Evolutionary conservation across 2,888 invertebrate genomes (phyloP).

Genomic region (Hypercompe scribonia): DNA sequence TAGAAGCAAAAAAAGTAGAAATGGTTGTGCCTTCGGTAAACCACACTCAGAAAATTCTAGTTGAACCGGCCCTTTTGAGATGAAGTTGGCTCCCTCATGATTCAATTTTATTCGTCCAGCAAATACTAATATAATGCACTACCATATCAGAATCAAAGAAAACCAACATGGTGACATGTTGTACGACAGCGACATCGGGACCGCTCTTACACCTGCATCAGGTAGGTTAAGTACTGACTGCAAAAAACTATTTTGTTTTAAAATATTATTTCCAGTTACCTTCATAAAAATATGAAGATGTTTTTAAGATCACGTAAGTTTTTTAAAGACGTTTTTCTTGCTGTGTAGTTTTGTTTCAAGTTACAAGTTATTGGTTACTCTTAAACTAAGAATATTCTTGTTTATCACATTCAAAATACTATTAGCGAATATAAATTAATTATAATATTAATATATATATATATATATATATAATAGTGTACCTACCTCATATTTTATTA

Average conservation of each 20-base stretch:
- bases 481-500: too few relatives aligned
- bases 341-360: neutral
- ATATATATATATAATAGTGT: too few relatives aligned
- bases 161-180: constrained; percentile 39
- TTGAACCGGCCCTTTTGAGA: too few relatives aligned
- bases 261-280: neutral
- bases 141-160: constrained; percentile 41
- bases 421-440: too few relatives aligned
- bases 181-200: constrained; percentile 46
- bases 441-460: too few relatives aligned
- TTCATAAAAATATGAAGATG: neutral
- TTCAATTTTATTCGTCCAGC: constrained; percentile 23
- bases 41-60: too few relatives aligned
- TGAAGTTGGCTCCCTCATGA: too few relatives aligned
- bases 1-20: too few relatives aligned
- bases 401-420: too few relatives aligned
- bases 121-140: constrained; percentile 40
- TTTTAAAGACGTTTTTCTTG: neutral
- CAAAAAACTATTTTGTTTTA: constrained; percentile 22
- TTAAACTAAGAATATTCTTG: too few relatives aligned
- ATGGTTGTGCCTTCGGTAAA: too few relatives aligned
- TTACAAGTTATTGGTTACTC: too few relatives aligned
- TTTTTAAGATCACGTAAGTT: neutral
- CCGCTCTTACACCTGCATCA: constrained; percentile 52
- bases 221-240: constrained; percentile 43